Base-by-base conservation (phyloP, 2,113 vertebrate genomes). In the Odontesthes bonariensis region DNA sequence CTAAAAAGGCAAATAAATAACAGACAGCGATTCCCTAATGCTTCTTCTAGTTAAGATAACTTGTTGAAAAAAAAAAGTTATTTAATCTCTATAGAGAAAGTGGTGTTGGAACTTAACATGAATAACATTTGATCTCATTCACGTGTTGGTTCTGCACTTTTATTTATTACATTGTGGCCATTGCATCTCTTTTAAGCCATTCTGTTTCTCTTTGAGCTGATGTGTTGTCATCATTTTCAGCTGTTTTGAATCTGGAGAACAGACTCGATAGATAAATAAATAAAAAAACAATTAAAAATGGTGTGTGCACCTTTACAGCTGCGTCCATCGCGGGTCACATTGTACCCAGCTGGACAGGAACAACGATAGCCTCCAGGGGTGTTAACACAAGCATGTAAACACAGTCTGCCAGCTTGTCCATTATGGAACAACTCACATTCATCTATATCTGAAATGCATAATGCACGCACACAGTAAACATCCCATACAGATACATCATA, bases 391-490 rank as follows among this genome's bases (percentile, higher is more conserved):
- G 93, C 40, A 0, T 97, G 93, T 49, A 94, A 77, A 83, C 96
- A 97, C 69, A 98, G 86, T 69, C 83, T 93, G 0, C 91, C 94
- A 53, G 90, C 91, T 59, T 89, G 92, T 8, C 91, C 92, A 8
- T 72, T 94, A 80, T 97, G 95, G 90, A 96, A 96, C 56, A 97
- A 82, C 82, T 94, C 92, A 83, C 96, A 98, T 86, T 98, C 96
- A 9, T 97, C 96, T 31, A 98, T 90, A 17, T 97, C 96, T 97
- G 64, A n/a, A 73, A 68, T 14, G 57, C 56, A 83, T 6, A 88
- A 56, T 3, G 31, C 67, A 81, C 23, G 76, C 44, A 69, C 52
- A 62, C 12, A 67, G 68, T 77, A 49, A 70, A 20, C 23, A 57
- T 33, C 52, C 1, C 13, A 23, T 59, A 27, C 17, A 11, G 12